Evolutionary conservation across 1,140 invertebrate species (phyloP), one percentile per base, ranked within the genome.

Genomic region (Limonius californicus): DNA sequence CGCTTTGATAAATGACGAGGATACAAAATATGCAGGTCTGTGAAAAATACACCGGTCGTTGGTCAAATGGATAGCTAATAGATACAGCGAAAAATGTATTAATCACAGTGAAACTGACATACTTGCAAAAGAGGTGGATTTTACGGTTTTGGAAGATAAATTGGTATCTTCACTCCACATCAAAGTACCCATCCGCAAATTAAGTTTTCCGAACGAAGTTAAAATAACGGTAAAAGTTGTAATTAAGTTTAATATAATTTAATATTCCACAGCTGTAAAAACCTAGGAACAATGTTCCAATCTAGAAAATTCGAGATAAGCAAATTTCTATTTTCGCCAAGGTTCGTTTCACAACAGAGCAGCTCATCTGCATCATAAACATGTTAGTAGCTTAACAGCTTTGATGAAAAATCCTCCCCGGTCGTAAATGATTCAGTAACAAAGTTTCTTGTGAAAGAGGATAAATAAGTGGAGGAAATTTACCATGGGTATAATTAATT

Each of bases 1-100:
- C 45, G 19, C 45, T 50, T 50, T 50, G 45, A 50, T 50, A 50
- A 50, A 50, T 50, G 45, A 50, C 7, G 16, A 50, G 16, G 45
- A 50, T 50, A 50, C 45, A 50, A 50, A 50, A 50, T 50, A 50
- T 50, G 45, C 45, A 50, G 45, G 45, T 50, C 45, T 7, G 45
- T 14, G 45, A 50, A 50, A 50, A 21, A 18, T 18, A 50, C 20
- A 50, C 16, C 45, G 45, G 16, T 50, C 20, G 45, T 50, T 50
- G 16, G 20, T 19, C 45, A 50, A 50, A 50, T 50, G n/a, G 35
- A 39, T 11, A 39, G 35, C 35, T 39, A 39, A 39, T 39, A 39
- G 35, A 39, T 39, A 39, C 35, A 39, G 35, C 1, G 35, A 39
- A 39, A 4, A 39, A 2, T 12, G n/a, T 39, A 39, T 39, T 39